These are phyloP conservation scores for Drymodes brunneopygia DNA, from an alignment of 2,113 vertebrate species.

Conservation along the genomic window DNA sequence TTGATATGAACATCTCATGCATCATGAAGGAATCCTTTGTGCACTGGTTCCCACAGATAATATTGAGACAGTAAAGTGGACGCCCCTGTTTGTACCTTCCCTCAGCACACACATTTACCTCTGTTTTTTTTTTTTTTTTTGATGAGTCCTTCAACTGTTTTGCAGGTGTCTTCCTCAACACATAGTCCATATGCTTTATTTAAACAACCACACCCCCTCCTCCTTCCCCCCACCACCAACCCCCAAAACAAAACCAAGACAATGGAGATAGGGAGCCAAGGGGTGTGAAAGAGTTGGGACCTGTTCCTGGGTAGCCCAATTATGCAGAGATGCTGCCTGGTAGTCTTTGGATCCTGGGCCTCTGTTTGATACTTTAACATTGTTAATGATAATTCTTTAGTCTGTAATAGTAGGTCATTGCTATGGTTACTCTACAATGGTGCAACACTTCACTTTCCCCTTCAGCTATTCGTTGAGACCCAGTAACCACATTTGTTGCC, in stretches of 20 bases:
- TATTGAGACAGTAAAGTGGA: not conserved
- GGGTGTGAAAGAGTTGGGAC: constrained; percentile 27
- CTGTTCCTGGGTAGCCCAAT: constrained; percentile 47
- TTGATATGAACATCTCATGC: not conserved
- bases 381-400: constrained; percentile 84
- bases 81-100: not conserved
- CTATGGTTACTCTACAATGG: constrained; percentile 86
- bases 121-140: not conserved
- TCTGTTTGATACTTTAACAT: constrained; percentile 78
- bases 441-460: constrained; percentile 81
- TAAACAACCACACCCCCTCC: not conserved
- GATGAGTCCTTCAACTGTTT: not conserved
- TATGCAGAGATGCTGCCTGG: constrained; percentile 63
- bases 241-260: not conserved
- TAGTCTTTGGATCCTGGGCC: constrained; percentile 64
- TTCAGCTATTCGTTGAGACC: constrained; percentile 80
- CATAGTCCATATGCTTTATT: not conserved
- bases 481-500: constrained; percentile 81
- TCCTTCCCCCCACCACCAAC: not conserved
- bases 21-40: accelerated
- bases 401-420: constrained; percentile 87
- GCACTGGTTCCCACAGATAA: accelerated
- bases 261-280: not conserved
- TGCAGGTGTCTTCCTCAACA: not conserved
- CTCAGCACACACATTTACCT: not conserved